A percentile compares a stretch with the other conserved stretches of the same genome.
Evolutionary conservation across 92 coral and sea anemone species (phyloP).

Genomic region (Paramuricea clavata): DNA sequence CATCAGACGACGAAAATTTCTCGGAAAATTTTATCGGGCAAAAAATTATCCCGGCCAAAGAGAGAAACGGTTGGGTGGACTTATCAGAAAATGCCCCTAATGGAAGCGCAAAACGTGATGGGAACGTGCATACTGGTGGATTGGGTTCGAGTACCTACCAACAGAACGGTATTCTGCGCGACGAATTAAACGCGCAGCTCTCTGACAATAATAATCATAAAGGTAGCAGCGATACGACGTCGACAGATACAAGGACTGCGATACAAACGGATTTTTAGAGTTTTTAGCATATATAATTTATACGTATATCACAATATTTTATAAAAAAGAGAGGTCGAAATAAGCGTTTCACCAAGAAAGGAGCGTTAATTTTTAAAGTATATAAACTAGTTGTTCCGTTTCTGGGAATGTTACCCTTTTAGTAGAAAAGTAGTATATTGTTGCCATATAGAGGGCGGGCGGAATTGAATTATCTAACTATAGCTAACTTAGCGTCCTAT

Average conservation of each 20-base stretch:
- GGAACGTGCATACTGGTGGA: background rate
- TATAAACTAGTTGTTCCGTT: background rate
- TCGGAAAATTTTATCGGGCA: slow-evolving; percentile 3
- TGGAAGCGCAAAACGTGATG: slow-evolving; percentile 2
- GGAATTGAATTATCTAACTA: background rate
- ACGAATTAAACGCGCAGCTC: background rate
- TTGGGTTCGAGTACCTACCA: background rate
- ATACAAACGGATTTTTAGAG: slow-evolving; percentile 45
- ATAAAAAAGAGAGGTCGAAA: background rate
- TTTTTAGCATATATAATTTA: background rate
- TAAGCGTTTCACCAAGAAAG: background rate
- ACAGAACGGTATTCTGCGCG: slow-evolving; percentile 19
- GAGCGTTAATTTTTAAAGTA: background rate
- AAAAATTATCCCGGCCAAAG: background rate
- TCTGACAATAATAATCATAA: slow-evolving; percentile 12
- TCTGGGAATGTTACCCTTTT: background rate
- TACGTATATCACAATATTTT: background rate
- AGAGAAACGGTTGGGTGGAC: slow-evolving; percentile 14
- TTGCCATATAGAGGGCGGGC: background rate
- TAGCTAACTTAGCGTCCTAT: too few relatives aligned
- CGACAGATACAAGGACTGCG: slow-evolving; percentile 27
- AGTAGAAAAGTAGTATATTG: background rate
- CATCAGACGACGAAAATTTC: slow-evolving; percentile 38
- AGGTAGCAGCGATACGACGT: background rate
- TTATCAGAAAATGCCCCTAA: background rate